Evolutionary conservation across 2,888 invertebrate genomes (phyloP).

Genomic region (Palloptera scutellata): DNA sequence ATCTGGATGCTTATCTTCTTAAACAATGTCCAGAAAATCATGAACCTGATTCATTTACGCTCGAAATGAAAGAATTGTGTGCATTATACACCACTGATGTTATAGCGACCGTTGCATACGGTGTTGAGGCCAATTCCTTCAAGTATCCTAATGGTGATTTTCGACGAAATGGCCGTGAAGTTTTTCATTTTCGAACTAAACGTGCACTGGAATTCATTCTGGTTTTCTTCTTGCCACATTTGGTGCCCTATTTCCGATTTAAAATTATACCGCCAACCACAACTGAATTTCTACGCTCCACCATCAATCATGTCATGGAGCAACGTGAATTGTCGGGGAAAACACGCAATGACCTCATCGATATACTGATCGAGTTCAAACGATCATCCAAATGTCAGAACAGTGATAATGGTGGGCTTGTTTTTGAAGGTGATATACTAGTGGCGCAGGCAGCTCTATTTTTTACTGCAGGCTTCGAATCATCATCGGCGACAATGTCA

Average conservation of each 20-base stretch:
- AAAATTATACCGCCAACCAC: constrained; percentile 60
- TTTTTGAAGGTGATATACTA: constrained; percentile 58
- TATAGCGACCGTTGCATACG: constrained; percentile 66
- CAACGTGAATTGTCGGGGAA: constrained; percentile 61
- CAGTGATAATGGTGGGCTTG: constrained; percentile 48
- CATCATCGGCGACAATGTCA: constrained; percentile 64
- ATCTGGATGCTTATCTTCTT: constrained; percentile 52
- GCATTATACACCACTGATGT: constrained; percentile 64
- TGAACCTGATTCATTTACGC: constrained; percentile 39
- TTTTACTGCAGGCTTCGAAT: constrained; percentile 63
- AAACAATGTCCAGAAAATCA: constrained; percentile 47
- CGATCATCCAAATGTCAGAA: constrained; percentile 48
- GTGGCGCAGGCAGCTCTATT: constrained; percentile 63
- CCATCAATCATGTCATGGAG: constrained; percentile 63
- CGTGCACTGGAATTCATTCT: constrained; percentile 60
- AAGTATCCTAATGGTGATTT: constrained; percentile 63
- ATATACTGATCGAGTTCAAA: constrained; percentile 65
- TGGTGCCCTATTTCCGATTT: constrained; percentile 56
- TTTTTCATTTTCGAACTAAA: constrained; percentile 57
- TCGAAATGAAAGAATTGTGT: constrained; percentile 60
- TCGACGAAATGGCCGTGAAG: constrained; percentile 60
- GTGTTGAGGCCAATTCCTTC: constrained; percentile 64
- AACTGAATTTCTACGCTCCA: constrained; percentile 58
- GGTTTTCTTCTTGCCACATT: constrained; percentile 63
- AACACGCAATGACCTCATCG: constrained; percentile 65